Evolutionary conservation across 2,888 invertebrate genomes (phyloP).

Genomic region (Pandemis cinnamomeana): DNA sequence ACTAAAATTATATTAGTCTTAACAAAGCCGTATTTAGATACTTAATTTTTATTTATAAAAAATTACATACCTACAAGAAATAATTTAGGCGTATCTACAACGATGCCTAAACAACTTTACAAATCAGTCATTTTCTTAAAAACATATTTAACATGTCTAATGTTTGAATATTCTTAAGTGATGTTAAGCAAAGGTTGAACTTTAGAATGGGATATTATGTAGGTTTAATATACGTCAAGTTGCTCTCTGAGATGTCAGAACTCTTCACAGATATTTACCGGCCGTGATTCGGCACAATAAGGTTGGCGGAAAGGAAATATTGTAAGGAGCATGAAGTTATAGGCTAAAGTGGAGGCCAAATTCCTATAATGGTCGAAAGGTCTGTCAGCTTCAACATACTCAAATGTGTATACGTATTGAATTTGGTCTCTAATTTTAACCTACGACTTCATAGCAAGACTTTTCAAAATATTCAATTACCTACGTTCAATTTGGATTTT

Average conservation of each 20-base stretch:
- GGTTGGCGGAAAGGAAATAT: neutral
- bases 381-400: too few species aligned
- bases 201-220: slow-evolving; percentile 27
- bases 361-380: too few species aligned
- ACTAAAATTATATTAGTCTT: slow-evolving; percentile 51
- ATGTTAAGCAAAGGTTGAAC: slow-evolving; percentile 34
- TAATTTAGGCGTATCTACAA: slow-evolving; percentile 72
- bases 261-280: slow-evolving; percentile 4
- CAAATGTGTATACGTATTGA: too few species aligned
- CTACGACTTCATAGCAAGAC: neutral
- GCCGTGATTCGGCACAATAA: slow-evolving; percentile 15
- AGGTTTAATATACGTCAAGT: slow-evolving; percentile 22
- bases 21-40: slow-evolving; percentile 51
- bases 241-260: slow-evolving; percentile 18
- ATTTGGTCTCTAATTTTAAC: too few species aligned
- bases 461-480: neutral
- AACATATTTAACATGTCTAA: slow-evolving; percentile 56
- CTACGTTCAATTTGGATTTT: neutral
- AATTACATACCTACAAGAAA: slow-evolving; percentile 65
- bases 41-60: slow-evolving; percentile 60
- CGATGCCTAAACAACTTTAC: slow-evolving; percentile 71
- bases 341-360: too few species aligned
- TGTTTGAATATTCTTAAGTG: slow-evolving; percentile 40
- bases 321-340: neutral
- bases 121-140: slow-evolving; percentile 79